Percentiles rank a stretch among this genome's conserved stretches.
Evolutionary conservation across 2,797 vertebrate genomes (phyloP).

Genomic region (Xenentodon cancila): DNA sequence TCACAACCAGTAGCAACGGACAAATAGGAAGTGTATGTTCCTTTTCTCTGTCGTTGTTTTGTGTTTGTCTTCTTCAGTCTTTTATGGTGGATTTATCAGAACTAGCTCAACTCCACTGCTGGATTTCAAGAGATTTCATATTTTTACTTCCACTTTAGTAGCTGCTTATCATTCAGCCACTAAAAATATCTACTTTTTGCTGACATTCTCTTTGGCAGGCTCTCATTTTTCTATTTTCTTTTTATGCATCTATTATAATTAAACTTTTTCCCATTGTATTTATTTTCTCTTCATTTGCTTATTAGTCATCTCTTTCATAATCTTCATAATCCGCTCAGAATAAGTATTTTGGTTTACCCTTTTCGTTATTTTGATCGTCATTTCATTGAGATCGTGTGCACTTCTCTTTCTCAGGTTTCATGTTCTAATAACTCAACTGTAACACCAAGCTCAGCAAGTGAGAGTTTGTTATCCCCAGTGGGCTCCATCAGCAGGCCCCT

Average conservation of each 20-base stretch:
- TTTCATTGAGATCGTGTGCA: conserved; percentile 74
- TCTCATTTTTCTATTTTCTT: conserved; percentile 20
- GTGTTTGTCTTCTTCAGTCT: background rate
- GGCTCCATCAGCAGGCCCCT: conserved; percentile 86
- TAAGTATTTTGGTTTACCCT: conserved; percentile 37
- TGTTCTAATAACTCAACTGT: conserved; percentile 88
- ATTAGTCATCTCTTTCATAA: conserved; percentile 11
- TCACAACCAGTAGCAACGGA: conserved; percentile 80
- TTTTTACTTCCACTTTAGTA: background rate
- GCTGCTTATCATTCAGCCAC: no score
- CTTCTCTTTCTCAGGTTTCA: conserved; percentile 86
- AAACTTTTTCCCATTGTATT: conserved; percentile 12
- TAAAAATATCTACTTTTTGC: no score
- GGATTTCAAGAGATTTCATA: background rate
- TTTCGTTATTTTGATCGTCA: conserved; percentile 26
- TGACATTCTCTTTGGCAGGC: background rate
- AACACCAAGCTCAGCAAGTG: conserved; percentile 87
- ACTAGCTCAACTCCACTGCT: background rate
- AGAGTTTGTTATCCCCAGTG: conserved; percentile 88
- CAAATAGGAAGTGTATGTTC: conserved; percentile 87
- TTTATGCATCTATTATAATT: background rate
- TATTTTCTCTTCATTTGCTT: conserved; percentile 10
- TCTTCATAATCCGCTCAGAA: conserved; percentile 23
- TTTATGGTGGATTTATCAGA: background rate
- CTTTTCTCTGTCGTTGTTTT: background rate